Conservation (phyloP, 2,888 invertebrate genomes). For the Hypercompe scribonia region DNA sequence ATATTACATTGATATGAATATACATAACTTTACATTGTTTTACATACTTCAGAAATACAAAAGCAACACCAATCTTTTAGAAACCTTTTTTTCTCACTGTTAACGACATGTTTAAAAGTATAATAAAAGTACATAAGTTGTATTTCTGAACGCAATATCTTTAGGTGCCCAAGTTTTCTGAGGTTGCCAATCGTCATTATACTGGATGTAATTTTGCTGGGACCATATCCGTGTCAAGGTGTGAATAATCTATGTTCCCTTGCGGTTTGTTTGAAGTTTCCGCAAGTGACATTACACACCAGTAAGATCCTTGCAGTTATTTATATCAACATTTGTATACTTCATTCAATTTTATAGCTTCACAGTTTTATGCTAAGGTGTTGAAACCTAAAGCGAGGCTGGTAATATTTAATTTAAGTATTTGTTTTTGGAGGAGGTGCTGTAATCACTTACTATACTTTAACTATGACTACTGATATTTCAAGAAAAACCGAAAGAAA, state of each 20-base stretch:
- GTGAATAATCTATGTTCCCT: slow-evolving; percentile 36
- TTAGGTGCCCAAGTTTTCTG: neutral
- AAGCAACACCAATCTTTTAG: neutral
- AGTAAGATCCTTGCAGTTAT: slow-evolving; percentile 20
- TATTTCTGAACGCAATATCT: neutral
- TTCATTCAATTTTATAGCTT: neutral
- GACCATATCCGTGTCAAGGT: slow-evolving; percentile 40
- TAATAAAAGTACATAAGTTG: neutral
- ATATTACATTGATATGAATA: neutral
- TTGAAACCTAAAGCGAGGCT: neutral
- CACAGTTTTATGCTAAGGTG: neutral
- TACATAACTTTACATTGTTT: neutral
- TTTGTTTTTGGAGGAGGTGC: neutral
- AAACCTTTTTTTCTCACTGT: neutral
- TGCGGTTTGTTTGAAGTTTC: slow-evolving; percentile 34
- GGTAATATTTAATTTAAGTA: neutral
- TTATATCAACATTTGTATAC: neutral
- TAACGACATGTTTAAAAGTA: neutral
- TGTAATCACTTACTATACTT: neutral
- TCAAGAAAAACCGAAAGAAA: too few species aligned
- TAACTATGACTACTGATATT: too few species aligned
- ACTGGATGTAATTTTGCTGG: slow-evolving; percentile 16
- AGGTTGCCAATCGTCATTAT: neutral
- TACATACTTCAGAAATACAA: neutral
- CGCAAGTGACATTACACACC: slow-evolving; percentile 20